These are phyloP conservation scores for Amblyjoppa fuscipennis DNA, from an alignment of 2,888 invertebrate genomes.

Conservation along the genomic window DNA sequence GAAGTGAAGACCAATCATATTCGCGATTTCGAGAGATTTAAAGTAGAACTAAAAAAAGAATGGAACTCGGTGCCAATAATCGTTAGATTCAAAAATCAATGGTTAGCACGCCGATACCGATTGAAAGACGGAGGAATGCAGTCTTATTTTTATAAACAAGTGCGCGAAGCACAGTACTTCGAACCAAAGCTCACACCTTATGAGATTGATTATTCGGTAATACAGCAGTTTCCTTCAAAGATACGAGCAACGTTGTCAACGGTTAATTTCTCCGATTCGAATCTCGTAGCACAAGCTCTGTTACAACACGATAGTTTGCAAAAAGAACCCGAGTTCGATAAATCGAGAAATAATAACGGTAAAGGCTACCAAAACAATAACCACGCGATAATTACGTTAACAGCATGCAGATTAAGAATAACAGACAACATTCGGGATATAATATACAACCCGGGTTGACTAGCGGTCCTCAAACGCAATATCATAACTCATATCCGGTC, in stretches of 20 bases:
- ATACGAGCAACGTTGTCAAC: constrained; percentile 46
- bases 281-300: constrained; percentile 38
- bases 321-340: constrained; percentile 14
- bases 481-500: background rate
- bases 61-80: background rate
- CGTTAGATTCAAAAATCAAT: constrained; percentile 38
- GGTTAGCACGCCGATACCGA: constrained; percentile 37
- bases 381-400: too few species aligned
- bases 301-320: constrained; percentile 14
- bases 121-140: constrained; percentile 39
- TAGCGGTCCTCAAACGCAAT: background rate
- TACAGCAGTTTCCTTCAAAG: constrained; percentile 54
- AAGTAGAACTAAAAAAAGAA: too few species aligned
- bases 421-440: background rate
- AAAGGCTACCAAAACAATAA: background rate
- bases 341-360: background rate
- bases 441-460: background rate
- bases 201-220: constrained; percentile 59
- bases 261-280: constrained; percentile 36
- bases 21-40: too few species aligned
- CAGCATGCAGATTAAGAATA: background rate
- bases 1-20: too few species aligned
- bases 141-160: constrained; percentile 59
- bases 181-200: constrained; percentile 44
- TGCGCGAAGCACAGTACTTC: constrained; percentile 53